Conservation (phyloP, 2,797 vertebrate species). For the Gymnoscopelus braueri region DNA sequence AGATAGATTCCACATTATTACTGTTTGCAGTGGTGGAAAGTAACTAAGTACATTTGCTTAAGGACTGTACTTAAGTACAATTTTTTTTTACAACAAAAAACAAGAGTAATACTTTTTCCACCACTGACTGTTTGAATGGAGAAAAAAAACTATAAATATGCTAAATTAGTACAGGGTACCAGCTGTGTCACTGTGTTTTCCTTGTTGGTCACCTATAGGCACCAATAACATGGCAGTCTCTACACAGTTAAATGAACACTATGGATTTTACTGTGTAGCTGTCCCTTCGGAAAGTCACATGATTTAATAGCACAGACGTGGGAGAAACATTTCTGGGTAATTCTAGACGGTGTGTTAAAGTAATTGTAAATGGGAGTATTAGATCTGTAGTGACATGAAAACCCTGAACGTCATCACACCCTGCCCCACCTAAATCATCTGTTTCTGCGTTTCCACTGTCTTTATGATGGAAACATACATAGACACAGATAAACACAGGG, state of each 20-base stretch:
- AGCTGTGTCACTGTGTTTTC: conserved; percentile 2
- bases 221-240: conserved; percentile 12
- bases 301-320: conserved; percentile 37
- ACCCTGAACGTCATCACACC: conserved; percentile 22
- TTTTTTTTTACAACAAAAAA: too few relatives aligned
- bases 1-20: not conserved
- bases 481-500: not conserved
- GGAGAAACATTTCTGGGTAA: conserved; percentile 52
- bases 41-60: too few relatives aligned
- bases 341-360: conserved; percentile 46
- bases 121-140: too few relatives aligned
- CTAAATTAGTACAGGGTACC: not conserved
- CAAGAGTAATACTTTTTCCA: too few relatives aligned
- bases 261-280: not conserved
- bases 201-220: conserved; percentile 21
- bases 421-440: conserved; percentile 8
- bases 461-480: conserved; percentile 4
- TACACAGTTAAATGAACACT: not conserved
- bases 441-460: conserved; percentile 5
- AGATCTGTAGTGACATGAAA: conserved; percentile 34
- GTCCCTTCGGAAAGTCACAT: conserved; percentile 27
- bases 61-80: too few relatives aligned
- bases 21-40: too few relatives aligned
- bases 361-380: conserved; percentile 37
- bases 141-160: not conserved